Conservation (phyloP, 2,797 vertebrate species). For the Sebastes taczanowskii region DNA sequence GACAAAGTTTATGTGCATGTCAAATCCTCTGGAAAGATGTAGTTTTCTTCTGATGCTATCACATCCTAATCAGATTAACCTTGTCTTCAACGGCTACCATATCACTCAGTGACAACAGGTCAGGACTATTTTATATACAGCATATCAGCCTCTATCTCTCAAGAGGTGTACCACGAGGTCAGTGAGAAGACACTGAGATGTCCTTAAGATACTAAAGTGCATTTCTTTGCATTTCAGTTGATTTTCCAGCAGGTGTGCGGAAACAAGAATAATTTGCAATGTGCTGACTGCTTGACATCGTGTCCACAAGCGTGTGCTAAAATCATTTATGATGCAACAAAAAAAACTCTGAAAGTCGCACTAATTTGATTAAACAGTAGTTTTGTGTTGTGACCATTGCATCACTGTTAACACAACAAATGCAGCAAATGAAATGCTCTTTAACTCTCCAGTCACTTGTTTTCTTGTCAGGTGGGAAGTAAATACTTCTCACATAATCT, state of each 20-base stretch:
- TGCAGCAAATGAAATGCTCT: constrained; percentile 16
- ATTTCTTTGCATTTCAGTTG: too few species aligned
- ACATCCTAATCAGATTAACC: background rate
- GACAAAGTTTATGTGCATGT: background rate
- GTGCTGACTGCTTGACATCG: background rate
- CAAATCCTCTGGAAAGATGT: background rate
- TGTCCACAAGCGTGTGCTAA: background rate
- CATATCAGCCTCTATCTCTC: background rate
- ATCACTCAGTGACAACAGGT: background rate
- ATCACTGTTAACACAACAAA: constrained; percentile 14
- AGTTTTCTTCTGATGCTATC: background rate
- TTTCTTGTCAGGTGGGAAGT: constrained; percentile 57
- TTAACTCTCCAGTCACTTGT: constrained; percentile 14
- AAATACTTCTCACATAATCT: constrained; percentile 68
- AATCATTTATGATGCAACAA: background rate
- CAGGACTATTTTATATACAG: background rate
- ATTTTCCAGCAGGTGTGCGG: background rate
- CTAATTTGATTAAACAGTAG: background rate
- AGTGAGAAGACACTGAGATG: background rate
- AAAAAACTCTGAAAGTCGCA: background rate
- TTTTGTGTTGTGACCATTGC: background rate
- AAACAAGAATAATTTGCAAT: background rate
- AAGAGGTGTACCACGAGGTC: background rate
- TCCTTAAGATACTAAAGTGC: too few species aligned
- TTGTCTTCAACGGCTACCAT: background rate